Evolutionary conservation across 1,140 invertebrate species (phyloP).

Genomic region (Papilio glaucus): DNA sequence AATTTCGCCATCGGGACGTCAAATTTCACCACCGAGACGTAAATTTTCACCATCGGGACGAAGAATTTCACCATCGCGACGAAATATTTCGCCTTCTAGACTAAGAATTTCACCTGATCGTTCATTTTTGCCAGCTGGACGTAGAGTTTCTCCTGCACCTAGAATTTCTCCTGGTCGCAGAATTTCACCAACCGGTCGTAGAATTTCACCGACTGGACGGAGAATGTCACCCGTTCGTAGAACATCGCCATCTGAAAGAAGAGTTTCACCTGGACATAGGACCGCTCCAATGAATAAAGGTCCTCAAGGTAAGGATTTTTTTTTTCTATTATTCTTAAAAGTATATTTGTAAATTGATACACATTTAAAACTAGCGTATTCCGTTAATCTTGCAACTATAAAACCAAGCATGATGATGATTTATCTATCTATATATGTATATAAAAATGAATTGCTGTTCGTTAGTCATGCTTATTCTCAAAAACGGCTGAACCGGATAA

Average conservation of each 20-base stretch:
- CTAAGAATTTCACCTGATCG: conserved; percentile 31
- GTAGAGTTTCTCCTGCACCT: too few relatives aligned
- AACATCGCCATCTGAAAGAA: conserved; percentile 30
- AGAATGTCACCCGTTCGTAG: conserved; percentile 9
- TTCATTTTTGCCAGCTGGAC: too few relatives aligned
- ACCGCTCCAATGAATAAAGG: neutral
- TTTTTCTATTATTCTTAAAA: neutral
- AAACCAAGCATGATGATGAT: too few relatives aligned
- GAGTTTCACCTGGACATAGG: conserved; percentile 30
- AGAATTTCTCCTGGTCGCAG: too few relatives aligned
- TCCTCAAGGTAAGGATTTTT: conserved; percentile 22
- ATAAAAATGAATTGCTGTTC: too few relatives aligned
- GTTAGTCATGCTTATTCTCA: too few relatives aligned
- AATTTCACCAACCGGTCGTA: conserved; percentile 24
- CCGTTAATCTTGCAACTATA: too few relatives aligned
- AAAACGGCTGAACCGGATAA: too few relatives aligned
- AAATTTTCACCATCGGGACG: conserved; percentile 9
- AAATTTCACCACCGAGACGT: neutral
- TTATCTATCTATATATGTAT: too few relatives aligned
- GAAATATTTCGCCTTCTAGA: conserved; percentile 35
- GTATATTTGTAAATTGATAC: too few relatives aligned
- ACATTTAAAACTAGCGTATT: too few relatives aligned
- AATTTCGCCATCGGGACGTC: neutral
- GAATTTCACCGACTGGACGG: conserved; percentile 36
- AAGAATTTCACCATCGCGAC: neutral